Base-by-base conservation (phyloP, 2,888 invertebrate species). In the Augiades crinisus region DNA sequence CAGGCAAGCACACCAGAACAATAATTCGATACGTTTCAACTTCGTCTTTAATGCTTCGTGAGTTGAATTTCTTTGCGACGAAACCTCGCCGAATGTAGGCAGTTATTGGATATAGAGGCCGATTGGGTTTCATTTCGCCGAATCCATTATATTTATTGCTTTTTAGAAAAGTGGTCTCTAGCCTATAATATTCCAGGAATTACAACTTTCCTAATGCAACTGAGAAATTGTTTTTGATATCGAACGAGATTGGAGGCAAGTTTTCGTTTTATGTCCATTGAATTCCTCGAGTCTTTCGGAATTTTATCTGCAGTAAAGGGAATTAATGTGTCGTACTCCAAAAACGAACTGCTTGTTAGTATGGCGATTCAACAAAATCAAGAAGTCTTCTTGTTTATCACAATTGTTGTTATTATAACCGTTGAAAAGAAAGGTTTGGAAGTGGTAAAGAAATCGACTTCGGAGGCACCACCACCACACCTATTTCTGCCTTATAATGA, bases 61-160 rank as follows among this genome's bases (percentile, higher is more conserved):
- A 49, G 34, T 44, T 44, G 36, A 51, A 51, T 44, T 51, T 51
- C 50, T 34, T 41, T 19, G 16, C 24, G 30, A 30, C 50, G 31
- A 22, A 43, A 27, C 17, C 34, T 24, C 16, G 12, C 13, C 19
- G 37, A 43, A 43, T 50, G 22, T 51, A 31, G 16, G 47, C 55
- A 27, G 51, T 71, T 75, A 78, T 71, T 66, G 70, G 64, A 65
- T 72, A 73, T 69, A 64, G 67, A 68, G 17, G 61, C 62, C 63
- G 72, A 78, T 77, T 73, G 78, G 67, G 72, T 80, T 78, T 78
- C 76, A 77, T 75, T 72, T 67, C 69, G 54, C 60, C 64, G 70
- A 75, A 71, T 72, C 80, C 74, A 77, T 81, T 81, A 79, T 80
- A 81, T 80, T 81, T 82, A 84, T 83, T 80, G 77, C 71, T 79